Evolutionary conservation across 23 tunicate genomes (phyloP).

Genomic region (Botrylloides violaceus): DNA sequence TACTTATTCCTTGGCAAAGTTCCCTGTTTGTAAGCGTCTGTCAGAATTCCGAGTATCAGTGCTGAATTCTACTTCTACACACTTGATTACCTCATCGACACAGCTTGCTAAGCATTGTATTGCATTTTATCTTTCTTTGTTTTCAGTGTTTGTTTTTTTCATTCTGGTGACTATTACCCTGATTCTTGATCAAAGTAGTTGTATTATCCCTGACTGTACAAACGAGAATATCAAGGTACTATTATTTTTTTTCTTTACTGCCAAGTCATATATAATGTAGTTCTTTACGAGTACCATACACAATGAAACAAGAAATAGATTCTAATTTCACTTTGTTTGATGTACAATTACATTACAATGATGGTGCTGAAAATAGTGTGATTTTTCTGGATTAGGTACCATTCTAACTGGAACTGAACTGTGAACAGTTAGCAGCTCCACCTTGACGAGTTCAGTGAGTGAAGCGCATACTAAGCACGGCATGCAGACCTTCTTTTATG

Average conservation of each 20-base stretch:
- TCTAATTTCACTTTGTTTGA: not conserved
- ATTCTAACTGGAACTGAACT: too few species aligned
- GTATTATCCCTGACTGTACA: conserved; percentile 2
- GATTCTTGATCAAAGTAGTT: not conserved
- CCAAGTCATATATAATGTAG: not conserved
- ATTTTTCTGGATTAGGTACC: not conserved
- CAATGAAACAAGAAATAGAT: not conserved
- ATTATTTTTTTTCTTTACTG: conserved; percentile 1
- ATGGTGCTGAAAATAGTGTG: not conserved
- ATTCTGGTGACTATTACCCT: not conserved
- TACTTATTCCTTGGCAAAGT: too few species aligned
- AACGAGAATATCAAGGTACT: conserved; percentile 1
- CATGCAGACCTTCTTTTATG: too few species aligned
- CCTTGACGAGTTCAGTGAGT: too few species aligned
- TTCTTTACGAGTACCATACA: not conserved
- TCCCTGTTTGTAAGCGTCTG: too few species aligned
- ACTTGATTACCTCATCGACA: conserved; percentile 1
- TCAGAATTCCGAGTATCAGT: too few species aligned
- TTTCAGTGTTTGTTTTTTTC: not conserved
- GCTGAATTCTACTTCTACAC: not conserved
- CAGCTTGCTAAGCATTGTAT: conserved; percentile 3
- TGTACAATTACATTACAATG: conserved; percentile 2
- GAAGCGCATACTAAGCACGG: too few species aligned
- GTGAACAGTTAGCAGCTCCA: too few species aligned
- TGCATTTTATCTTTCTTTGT: not conserved